Evolutionary conservation across 2,797 vertebrate species (phyloP), one percentile per base, ranked within the genome.

Genomic region (Microctenopoma lineatum): DNA sequence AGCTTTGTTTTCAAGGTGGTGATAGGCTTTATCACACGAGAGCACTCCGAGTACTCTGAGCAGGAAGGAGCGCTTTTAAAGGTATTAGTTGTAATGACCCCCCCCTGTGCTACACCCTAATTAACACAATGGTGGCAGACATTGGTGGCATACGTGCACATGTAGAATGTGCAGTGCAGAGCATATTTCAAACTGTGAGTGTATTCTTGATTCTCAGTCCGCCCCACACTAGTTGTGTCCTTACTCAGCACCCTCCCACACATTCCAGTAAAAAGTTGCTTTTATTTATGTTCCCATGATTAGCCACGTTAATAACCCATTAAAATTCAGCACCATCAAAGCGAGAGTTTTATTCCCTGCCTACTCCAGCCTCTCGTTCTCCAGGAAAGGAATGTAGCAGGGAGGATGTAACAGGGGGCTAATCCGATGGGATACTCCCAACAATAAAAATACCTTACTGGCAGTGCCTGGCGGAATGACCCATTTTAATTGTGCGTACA

Each of bases 361-460:
- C 42, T 52, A 59, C 60, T 70, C 65, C 56, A 60, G 63, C 61
- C 57, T 78, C 78, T 83, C 39, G 72, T 81, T 79, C 73, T 67
- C 60, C 55, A 46, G 48, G 54, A 76, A 61, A 81, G 75, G 70
- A 88, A 86, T 83, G 75, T 36, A 67, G 70, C 54, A 47, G 60
- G 65, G 81, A 73, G 79, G 59, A 81, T 81, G 66, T 62, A 87
- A 75, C 68, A 64, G 60, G 18, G 50, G 74, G 66, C 80, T 88
- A 90, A 90, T 91, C 87, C 84, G 66, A 70, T 54, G 80, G 84
- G 86, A 92, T 89, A 87, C 75, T 77, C 79, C 75, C 70, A 83
- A 92, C 89, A 91, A 90, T 88, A 87, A 89, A 89, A 89, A 90
- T 87, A 87, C 85, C 89, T 87, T 75, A 77, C 83, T 69, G 61